Conservation (phyloP, 1,140 invertebrate species). For the Penaeus indicus region DNA sequence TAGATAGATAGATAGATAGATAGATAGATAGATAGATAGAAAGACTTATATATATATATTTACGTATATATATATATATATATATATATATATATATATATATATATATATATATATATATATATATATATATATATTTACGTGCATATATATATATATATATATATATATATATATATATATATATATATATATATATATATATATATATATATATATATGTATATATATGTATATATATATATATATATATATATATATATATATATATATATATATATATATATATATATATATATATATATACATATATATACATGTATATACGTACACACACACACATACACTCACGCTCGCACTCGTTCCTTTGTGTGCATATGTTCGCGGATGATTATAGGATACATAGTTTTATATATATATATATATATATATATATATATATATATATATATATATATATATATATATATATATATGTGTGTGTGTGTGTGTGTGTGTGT, state of each 20-base stretch:
- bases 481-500: not conserved
- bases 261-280: constrained; percentile 45
- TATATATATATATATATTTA: constrained; percentile 3
- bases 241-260: constrained; percentile 37
- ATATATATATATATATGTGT: constrained; percentile 15
- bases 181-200: constrained; percentile 2
- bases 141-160: constrained; percentile 27
- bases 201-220: constrained; percentile 49
- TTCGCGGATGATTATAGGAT: not conserved
- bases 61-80: not conserved
- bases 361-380: constrained; percentile 17
- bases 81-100: constrained; percentile 25
- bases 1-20: not conserved
- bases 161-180: not conserved
- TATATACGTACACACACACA: constrained; percentile 29
- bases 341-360: not conserved
- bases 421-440: not conserved
- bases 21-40: not conserved
- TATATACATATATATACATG: constrained; percentile 30
- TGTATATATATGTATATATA: constrained; percentile 44
- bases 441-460: constrained; percentile 24
- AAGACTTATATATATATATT: not conserved
- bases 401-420: not conserved
- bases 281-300: constrained; percentile 42
- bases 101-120: constrained; percentile 14